Conservation (phyloP, 2,113 vertebrate species). For the Anolis sagrei region DNA sequence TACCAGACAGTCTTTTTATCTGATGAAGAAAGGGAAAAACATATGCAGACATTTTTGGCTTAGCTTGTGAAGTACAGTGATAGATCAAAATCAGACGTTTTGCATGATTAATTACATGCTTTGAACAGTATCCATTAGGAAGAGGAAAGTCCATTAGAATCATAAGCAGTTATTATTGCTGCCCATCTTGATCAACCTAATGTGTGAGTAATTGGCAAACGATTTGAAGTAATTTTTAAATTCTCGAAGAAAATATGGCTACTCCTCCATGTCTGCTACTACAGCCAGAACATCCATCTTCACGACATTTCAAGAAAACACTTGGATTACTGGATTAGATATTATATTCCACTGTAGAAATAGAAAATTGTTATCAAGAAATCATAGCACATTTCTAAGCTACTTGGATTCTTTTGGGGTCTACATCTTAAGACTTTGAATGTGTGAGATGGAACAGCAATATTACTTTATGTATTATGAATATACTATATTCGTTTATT, state of each 20-base stretch:
- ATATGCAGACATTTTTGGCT: background rate
- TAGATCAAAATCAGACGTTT: background rate
- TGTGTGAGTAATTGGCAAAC: background rate
- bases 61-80: background rate
- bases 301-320: background rate
- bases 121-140: background rate
- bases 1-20: background rate
- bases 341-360: background rate
- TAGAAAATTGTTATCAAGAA: background rate
- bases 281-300: background rate
- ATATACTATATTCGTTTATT: background rate
- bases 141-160: background rate
- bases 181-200: background rate
- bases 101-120: conserved; percentile 17
- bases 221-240: conserved; percentile 9
- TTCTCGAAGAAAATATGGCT: background rate
- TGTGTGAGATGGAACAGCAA: background rate
- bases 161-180: background rate
- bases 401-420: background rate
- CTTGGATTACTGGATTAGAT: background rate
- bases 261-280: background rate
- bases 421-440: background rate
- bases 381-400: background rate
- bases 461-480: background rate
- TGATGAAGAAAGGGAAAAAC: background rate